These are phyloP conservation scores for Pyralis farinalis DNA, from an alignment of 2,888 invertebrate genomes.

Conservation along the genomic window DNA sequence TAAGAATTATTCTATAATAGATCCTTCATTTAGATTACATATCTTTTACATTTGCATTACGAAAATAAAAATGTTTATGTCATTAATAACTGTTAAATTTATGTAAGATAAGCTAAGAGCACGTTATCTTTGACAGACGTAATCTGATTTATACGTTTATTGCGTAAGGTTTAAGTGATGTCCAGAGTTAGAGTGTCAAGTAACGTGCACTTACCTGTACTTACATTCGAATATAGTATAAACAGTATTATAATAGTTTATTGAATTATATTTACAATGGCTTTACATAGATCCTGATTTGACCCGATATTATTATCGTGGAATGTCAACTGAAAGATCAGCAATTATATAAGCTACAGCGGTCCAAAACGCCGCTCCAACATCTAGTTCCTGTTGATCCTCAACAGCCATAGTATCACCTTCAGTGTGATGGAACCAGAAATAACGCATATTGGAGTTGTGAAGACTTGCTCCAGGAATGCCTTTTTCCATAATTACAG, in stretches of 20 bases:
- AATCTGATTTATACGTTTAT: too few species aligned
- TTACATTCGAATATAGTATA: background rate
- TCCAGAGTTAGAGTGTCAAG: too few species aligned
- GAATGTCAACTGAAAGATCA: slow-evolving; percentile 85
- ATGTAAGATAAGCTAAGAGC: too few species aligned
- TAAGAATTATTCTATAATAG: slow-evolving; percentile 3
- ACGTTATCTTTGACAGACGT: too few species aligned
- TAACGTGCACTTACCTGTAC: too few species aligned
- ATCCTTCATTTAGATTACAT: too few species aligned
- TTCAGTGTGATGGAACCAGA: slow-evolving; percentile 88
- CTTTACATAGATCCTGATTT: background rate
- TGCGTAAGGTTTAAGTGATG: too few species aligned
- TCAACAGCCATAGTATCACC: slow-evolving; percentile 91
- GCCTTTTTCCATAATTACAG: slow-evolving; percentile 80
- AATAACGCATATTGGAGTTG: slow-evolving; percentile 86
- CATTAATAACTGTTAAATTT: too few species aligned
- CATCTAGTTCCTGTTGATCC: slow-evolving; percentile 85
- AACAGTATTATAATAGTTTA: too few species aligned
- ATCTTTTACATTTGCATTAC: too few species aligned
- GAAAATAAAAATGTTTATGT: too few species aligned
- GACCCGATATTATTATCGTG: slow-evolving; percentile 66
- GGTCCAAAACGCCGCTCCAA: slow-evolving; percentile 89
- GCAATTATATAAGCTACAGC: slow-evolving; percentile 89
- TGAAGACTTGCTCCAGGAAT: slow-evolving; percentile 87
- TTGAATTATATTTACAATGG: background rate